phyloP scores from a whole-genome alignment of 1,140 invertebrate genomes.

The Elysia chlorotica region DNA sequence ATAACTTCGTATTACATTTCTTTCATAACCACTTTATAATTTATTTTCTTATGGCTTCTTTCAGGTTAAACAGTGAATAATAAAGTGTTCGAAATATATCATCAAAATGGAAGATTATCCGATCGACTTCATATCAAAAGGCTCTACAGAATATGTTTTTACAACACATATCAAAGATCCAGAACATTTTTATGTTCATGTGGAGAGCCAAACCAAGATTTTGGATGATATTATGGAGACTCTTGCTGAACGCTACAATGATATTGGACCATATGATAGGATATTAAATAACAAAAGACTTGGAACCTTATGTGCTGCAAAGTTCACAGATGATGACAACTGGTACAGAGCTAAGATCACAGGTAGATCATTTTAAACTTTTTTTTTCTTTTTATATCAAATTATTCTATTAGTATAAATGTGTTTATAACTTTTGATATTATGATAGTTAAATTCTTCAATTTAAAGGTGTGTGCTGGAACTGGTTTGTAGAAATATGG shows the following conservation, averaged over 20 bases:
- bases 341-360: constrained; percentile 85
- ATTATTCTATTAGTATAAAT: neutral
- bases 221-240: constrained; percentile 63
- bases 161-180: constrained; percentile 55
- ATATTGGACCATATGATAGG: constrained; percentile 29
- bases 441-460: neutral
- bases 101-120: constrained; percentile 12
- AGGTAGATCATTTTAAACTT: constrained; percentile 57
- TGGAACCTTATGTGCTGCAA: constrained; percentile 73
- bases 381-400: neutral
- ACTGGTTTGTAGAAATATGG: neutral
- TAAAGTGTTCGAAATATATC: neutral
- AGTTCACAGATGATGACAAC: constrained; percentile 73
- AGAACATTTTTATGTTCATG: constrained; percentile 63
- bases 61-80: neutral
- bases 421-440: neutral
- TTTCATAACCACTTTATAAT: neutral
- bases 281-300: constrained; percentile 35
- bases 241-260: constrained; percentile 46
- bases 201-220: constrained; percentile 50
- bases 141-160: constrained; percentile 36
- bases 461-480: neutral
- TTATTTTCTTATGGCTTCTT: neutral
- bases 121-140: constrained; percentile 10
- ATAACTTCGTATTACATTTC: neutral